Evolutionary conservation across 2,888 invertebrate genomes (phyloP).

Genomic region (Baccha elongata): DNA sequence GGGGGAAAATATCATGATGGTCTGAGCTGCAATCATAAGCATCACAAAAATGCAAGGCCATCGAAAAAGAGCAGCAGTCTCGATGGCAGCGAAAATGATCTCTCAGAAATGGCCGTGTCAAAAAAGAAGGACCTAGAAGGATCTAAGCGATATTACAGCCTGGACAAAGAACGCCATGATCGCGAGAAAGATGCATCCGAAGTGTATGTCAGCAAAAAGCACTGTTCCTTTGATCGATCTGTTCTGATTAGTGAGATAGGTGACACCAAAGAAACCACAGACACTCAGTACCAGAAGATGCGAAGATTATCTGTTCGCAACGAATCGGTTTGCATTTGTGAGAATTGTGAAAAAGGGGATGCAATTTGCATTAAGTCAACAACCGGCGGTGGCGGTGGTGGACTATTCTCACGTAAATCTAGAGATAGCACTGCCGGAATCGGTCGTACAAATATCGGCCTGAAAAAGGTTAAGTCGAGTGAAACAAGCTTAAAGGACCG

Average conservation of each 20-base stretch:
- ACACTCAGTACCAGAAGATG: constrained; percentile 57
- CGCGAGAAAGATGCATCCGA: constrained; percentile 64
- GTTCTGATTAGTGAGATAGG: constrained; percentile 51
- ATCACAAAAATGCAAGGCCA: constrained; percentile 55
- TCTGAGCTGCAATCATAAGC: constrained; percentile 33
- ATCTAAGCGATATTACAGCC: constrained; percentile 74
- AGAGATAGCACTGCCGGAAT: constrained; percentile 55
- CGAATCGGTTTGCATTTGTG: constrained; percentile 73
- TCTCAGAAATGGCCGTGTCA: constrained; percentile 38
- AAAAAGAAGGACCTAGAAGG: constrained; percentile 72
- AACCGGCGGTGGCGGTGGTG: constrained; percentile 64
- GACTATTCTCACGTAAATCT: constrained; percentile 55
- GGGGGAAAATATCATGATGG: constrained; percentile 54
- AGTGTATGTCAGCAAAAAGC: constrained; percentile 65
- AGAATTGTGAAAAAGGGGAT: constrained; percentile 74
- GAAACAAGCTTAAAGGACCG: constrained; percentile 74
- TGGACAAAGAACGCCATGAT: constrained; percentile 75
- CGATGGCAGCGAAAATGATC: constrained; percentile 73
- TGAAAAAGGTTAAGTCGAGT: constrained; percentile 70
- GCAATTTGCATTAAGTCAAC: constrained; percentile 58
- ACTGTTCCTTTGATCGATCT: constrained; percentile 75
- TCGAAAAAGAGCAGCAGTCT: constrained; percentile 74
- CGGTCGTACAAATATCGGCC: constrained; percentile 38
- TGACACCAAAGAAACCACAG: constrained; percentile 23
- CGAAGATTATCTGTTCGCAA: constrained; percentile 71